These are phyloP conservation scores for Celastrina argiolus DNA, from an alignment of 2,888 invertebrate species.

Conservation along the genomic window DNA sequence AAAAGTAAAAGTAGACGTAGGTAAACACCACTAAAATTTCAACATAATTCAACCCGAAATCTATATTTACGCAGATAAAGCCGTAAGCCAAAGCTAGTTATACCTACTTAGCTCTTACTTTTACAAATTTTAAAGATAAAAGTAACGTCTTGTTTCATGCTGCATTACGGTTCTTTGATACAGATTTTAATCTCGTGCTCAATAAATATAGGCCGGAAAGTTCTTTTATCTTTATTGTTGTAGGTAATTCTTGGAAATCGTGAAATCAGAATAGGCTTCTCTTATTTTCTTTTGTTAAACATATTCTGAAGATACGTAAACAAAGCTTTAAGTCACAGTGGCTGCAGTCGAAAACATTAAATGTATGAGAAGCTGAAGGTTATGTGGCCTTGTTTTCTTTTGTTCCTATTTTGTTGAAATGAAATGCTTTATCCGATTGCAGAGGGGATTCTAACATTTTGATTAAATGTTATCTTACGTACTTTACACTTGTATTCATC, in stretches of 20 bases:
- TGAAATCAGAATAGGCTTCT: slow-evolving; percentile 30
- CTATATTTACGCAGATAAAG: too few species aligned
- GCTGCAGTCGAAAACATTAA: slow-evolving; percentile 19
- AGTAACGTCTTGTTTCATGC: slow-evolving; percentile 20
- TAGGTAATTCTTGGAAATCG: slow-evolving; percentile 31
- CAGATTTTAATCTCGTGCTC: slow-evolving; percentile 34
- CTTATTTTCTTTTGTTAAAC: slow-evolving; percentile 32
- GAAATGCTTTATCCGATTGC: slow-evolving; percentile 8
- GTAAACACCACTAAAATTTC: too few species aligned
- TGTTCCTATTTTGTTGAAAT: slow-evolving; percentile 10
- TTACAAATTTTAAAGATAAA: background rate
- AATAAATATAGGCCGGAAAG: slow-evolving; percentile 35
- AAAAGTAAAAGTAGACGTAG: too few species aligned
- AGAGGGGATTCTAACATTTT: background rate
- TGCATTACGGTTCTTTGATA: slow-evolving; percentile 26
- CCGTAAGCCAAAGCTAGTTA: too few species aligned
- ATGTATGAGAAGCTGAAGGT: slow-evolving; percentile 16
- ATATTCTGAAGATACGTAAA: slow-evolving; percentile 30
- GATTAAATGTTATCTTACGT: slow-evolving; percentile 2
- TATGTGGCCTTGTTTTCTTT: slow-evolving; percentile 12
- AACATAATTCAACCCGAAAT: too few species aligned
- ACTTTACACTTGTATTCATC: background rate
- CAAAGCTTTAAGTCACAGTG: slow-evolving; percentile 24
- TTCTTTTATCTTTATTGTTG: slow-evolving; percentile 33
- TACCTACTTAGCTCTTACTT: too few species aligned